Evolutionary conservation across 2,888 invertebrate species (phyloP).

Genomic region (Kuschelorhynchus macadamiae): DNA sequence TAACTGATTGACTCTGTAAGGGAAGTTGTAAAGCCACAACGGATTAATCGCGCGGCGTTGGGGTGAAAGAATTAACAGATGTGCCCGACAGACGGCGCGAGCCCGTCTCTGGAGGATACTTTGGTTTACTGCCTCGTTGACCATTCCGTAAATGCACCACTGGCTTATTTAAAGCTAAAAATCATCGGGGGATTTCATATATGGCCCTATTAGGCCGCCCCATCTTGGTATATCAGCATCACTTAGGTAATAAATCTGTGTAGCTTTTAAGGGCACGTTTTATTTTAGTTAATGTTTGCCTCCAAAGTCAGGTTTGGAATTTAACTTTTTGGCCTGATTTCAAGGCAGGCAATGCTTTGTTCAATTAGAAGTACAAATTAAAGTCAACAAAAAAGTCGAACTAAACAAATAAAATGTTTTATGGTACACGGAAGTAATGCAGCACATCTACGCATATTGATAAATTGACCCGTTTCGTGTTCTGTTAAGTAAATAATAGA

Average conservation of each 20-base stretch:
- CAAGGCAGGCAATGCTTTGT: too few relatives aligned
- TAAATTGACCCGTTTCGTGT: too few relatives aligned
- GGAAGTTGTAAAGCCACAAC: slow-evolving; percentile 37
- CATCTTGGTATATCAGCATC: not conserved
- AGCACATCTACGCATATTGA: too few relatives aligned
- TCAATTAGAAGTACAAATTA: too few relatives aligned
- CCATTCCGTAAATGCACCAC: slow-evolving; percentile 56
- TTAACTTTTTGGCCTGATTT: too few relatives aligned
- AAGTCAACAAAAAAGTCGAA: too few relatives aligned
- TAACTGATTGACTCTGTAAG: not conserved
- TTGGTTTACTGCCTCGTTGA: slow-evolving; percentile 65
- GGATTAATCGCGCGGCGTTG: slow-evolving; percentile 60
- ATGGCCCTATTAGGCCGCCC: slow-evolving; percentile 17
- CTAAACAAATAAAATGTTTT: too few relatives aligned
- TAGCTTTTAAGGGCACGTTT: too few relatives aligned
- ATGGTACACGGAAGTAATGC: too few relatives aligned
- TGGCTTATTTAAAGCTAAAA: slow-evolving; percentile 42
- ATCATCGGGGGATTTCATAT: slow-evolving; percentile 29
- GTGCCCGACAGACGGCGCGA: slow-evolving; percentile 69
- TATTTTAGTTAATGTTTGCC: too few relatives aligned
- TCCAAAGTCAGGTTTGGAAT: too few relatives aligned
- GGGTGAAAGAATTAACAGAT: slow-evolving; percentile 71
- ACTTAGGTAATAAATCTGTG: slow-evolving; percentile 4
- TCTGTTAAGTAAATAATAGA: too few relatives aligned
- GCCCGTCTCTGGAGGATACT: slow-evolving; percentile 60